Evolutionary conservation across 1,140 invertebrate genomes (phyloP).

Genomic region (Venustaconcha ellipsiformis): DNA sequence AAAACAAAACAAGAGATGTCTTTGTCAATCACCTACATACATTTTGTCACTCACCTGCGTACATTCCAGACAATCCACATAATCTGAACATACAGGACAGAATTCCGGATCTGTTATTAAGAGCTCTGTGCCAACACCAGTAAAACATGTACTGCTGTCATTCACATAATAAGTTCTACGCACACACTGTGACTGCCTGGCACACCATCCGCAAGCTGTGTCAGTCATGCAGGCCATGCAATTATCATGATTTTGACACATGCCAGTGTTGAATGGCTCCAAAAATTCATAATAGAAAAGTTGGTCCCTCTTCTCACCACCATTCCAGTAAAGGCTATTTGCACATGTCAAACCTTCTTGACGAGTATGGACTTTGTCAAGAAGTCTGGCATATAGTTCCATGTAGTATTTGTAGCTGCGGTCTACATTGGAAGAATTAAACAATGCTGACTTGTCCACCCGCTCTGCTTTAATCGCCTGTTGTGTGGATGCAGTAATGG

Average conservation of each 20-base stretch:
- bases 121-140: slow-evolving; percentile 7
- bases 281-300: slow-evolving; percentile 76
- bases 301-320: slow-evolving; percentile 5
- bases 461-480: slow-evolving; percentile 7
- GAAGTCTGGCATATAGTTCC: slow-evolving; percentile 65
- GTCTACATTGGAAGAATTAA: slow-evolving; percentile 40
- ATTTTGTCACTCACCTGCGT: slow-evolving; percentile 45
- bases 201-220: slow-evolving; percentile 91
- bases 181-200: slow-evolving; percentile 58
- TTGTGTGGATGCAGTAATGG: too few species aligned
- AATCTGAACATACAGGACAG: slow-evolving; percentile 82
- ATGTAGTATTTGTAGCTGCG: slow-evolving; percentile 73
- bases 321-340: too few species aligned
- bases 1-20: background rate
- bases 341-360: too few species aligned
- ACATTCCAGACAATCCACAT: slow-evolving; percentile 57
- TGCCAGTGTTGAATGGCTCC: slow-evolving; percentile 78
- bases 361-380: too few species aligned
- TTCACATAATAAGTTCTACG: slow-evolving; percentile 21
- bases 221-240: slow-evolving; percentile 91
- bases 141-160: background rate
- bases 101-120: slow-evolving; percentile 16
- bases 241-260: slow-evolving; percentile 83
- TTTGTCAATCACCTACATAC: slow-evolving; percentile 46
- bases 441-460: slow-evolving; percentile 38